Base-by-base conservation (phyloP, 2,888 invertebrate species). In the Phorcus lineatus region DNA sequence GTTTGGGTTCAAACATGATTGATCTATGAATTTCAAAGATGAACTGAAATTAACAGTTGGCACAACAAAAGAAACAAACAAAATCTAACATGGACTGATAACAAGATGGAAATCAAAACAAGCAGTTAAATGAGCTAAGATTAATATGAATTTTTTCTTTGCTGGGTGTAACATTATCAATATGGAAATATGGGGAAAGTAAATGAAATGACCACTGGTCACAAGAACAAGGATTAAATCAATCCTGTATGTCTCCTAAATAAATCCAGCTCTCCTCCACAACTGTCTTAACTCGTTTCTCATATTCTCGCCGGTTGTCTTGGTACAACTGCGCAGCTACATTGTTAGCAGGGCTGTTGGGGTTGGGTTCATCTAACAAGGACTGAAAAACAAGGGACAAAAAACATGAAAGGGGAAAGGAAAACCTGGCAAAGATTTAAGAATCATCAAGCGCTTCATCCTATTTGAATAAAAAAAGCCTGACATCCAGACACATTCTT, bases 271-370 rank as follows among this genome's bases (percentile, higher is more conserved):
- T 98, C 95, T 99, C 98, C 95, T 99, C 99, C 93, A 99, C 99
- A 94, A 99, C 98, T 92, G 98, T 98, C 95, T 98, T 98, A 93
- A 99, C 99, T 95, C 98, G 96, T 95, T 99, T 99, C 95, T 99
- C 99, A 94, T 99, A 99, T 95, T 99, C 99, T 92, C 99, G 95
- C 92, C 98, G 96, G 94, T 99, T 99, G 94, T 99, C 99, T 95
- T 99, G 98, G 95, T 99, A 99, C 92, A 99, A 95, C 95, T 99
- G 99, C 89, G 99, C 99, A 92, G 99, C 99, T 96, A 98, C 97
- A 90, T 98, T 98, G 94, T 99, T 99, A 90, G 99, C 99, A 92
- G 99, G 99, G 90, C 98, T 99, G 95, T 99, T 99, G 88, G 99
- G 99, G 94, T 99, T 99, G 85, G 99, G 99, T 95, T 99, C 99